Conservation (phyloP, 2,113 vertebrate species). For the Rostratula benghalensis region DNA sequence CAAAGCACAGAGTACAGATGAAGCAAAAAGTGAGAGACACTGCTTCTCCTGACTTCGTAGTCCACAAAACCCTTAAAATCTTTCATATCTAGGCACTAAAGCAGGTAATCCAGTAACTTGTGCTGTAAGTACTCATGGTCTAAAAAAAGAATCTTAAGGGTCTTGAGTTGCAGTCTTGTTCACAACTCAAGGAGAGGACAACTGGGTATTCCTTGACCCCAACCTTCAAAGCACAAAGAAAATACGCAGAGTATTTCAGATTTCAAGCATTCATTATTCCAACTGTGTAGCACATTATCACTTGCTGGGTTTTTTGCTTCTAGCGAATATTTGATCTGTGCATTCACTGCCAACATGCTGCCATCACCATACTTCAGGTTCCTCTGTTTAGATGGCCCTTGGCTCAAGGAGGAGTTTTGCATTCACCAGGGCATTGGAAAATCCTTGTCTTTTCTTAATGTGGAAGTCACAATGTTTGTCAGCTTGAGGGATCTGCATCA, state of each 20-base stretch:
- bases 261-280: neutral
- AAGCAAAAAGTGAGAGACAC: neutral
- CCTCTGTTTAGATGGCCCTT: neutral
- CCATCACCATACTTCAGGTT: neutral
- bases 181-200: neutral
- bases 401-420: neutral
- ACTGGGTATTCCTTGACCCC: neutral
- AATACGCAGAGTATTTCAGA: neutral
- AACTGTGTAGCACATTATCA: neutral
- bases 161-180: neutral
- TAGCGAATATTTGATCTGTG: neutral
- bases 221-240: neutral
- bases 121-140: neutral
- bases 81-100: neutral
- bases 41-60: neutral
- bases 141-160: neutral
- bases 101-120: neutral
- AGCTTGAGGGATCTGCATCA: neutral
- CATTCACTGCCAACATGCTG: neutral
- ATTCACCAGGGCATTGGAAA: neutral
- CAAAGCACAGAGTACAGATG: neutral
- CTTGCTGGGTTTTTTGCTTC: neutral
- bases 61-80: neutral
- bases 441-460: neutral
- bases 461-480: neutral